Evolutionary conservation across 1,140 invertebrate genomes (phyloP).

Genomic region (Brachystomella parvula): DNA sequence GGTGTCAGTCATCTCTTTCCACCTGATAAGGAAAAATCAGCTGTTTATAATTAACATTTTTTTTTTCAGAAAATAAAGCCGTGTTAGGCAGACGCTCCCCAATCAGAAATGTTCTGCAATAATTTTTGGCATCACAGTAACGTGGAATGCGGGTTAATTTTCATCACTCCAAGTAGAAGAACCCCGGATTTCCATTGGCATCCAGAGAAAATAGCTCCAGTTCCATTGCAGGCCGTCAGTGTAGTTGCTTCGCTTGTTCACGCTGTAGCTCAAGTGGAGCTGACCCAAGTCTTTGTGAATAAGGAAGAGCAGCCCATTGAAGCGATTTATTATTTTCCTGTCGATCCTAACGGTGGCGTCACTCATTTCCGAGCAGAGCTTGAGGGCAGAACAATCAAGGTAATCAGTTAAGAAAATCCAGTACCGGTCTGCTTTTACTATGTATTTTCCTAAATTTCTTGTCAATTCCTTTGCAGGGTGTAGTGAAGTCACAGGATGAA

Average conservation of each 20-base stretch:
- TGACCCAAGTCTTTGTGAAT: conserved; percentile 30
- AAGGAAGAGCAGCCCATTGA: conserved; percentile 29
- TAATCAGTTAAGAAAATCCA: too few relatives aligned
- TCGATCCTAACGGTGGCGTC: conserved; percentile 25
- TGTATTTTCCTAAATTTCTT: too few relatives aligned
- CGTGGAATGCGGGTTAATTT: conserved; percentile 15
- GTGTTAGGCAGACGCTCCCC: too few relatives aligned
- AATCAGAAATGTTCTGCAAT: background rate
- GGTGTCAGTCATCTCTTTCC: too few relatives aligned
- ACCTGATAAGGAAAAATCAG: too few relatives aligned
- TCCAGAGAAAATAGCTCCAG: conserved; percentile 7
- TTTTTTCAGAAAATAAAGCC: too few relatives aligned
- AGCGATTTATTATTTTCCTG: conserved; percentile 28
- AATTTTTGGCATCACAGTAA: background rate
- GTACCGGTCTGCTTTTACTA: background rate
- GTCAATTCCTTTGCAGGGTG: conserved; percentile 36
- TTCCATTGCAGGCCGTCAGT: conserved; percentile 20
- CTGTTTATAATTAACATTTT: too few relatives aligned
- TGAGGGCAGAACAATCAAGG: conserved; percentile 28
- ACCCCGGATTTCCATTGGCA: background rate
- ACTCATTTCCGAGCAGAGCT: conserved; percentile 31
- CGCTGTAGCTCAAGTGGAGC: conserved; percentile 24
- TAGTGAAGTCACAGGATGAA: conserved; percentile 47
- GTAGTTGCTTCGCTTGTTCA: conserved; percentile 22
- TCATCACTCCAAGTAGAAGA: background rate